A percentile compares a stretch with the other conserved stretches of the same genome.
Conservation (phyloP, 2,797 vertebrate species). For the Myiotriccus ornatus region DNA sequence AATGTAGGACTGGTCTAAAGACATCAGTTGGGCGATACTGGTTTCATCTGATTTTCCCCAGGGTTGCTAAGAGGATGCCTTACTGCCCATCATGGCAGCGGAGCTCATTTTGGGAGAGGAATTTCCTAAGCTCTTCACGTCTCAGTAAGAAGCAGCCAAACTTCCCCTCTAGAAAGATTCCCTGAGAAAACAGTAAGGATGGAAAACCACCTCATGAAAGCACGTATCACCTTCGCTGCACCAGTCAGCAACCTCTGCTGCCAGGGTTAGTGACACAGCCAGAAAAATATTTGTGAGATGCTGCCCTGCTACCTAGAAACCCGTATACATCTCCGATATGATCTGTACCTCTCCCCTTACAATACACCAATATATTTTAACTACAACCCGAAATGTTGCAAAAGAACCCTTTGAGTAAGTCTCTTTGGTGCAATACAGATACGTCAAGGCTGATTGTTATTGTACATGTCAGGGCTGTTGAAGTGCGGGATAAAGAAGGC, state of each 20-base stretch:
- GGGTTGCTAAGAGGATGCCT: not conserved
- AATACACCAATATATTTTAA: conserved; percentile 52
- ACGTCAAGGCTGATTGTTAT: conserved; percentile 69
- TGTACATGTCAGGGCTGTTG: conserved; percentile 69
- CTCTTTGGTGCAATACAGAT: conserved; percentile 53
- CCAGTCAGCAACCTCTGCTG: not conserved
- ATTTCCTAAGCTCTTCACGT: not conserved
- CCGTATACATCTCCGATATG: not conserved
- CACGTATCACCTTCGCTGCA: not conserved
- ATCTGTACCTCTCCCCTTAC: conserved; percentile 22
- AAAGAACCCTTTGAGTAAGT: conserved; percentile 51
- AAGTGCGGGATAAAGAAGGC: conserved; percentile 67
- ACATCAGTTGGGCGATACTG: not conserved
- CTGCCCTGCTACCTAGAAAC: conserved; percentile 25
- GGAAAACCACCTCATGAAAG: not conserved
- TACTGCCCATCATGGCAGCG: not conserved
- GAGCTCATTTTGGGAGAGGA: not conserved
- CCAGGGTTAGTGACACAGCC: fast-evolving
- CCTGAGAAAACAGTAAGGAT: not conserved
- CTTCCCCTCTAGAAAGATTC: not conserved
- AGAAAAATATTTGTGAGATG: conserved; percentile 28
- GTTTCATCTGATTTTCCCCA: not conserved
- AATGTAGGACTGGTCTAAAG: not conserved
- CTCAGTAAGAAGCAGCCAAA: not conserved
- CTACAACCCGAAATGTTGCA: conserved; percentile 6